Evolutionary conservation across 1,140 invertebrate species (phyloP).

Genomic region (Onthophagus taurus): DNA sequence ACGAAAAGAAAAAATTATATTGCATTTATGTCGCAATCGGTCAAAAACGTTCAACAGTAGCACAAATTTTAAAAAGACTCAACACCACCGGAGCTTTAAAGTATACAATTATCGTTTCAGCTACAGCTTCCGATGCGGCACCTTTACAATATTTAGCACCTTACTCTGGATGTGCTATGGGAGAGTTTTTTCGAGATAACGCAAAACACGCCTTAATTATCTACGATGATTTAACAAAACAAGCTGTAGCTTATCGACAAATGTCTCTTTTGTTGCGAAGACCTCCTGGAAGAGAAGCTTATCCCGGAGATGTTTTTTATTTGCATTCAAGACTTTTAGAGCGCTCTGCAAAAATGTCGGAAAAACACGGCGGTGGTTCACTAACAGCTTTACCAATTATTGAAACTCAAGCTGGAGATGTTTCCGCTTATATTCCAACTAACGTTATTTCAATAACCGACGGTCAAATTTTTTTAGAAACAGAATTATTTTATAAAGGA

Average conservation of each 20-base stretch:
- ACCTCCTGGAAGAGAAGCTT: slow-evolving; percentile 73
- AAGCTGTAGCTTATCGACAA: slow-evolving; percentile 99
- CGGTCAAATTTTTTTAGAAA: slow-evolving; percentile 99
- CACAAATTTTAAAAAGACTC: slow-evolving; percentile 96
- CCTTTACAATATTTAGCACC: slow-evolving; percentile 98
- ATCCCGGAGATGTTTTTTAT: slow-evolving; percentile 99
- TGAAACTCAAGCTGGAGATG: slow-evolving; percentile 98
- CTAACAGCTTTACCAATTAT: slow-evolving; percentile 97
- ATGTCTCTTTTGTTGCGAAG: slow-evolving; percentile 27
- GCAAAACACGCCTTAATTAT: slow-evolving; percentile 99
- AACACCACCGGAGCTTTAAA: slow-evolving; percentile 94
- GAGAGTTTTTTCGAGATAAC: slow-evolving; percentile 99
- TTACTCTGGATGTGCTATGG: slow-evolving; percentile 99
- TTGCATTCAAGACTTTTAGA: slow-evolving; percentile 98
- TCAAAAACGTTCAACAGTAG: slow-evolving; percentile 98
- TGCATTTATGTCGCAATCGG: slow-evolving; percentile 99
- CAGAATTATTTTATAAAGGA: slow-evolving; percentile 99
- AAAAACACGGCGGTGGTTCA: slow-evolving; percentile 91
- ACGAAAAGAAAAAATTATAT: slow-evolving; percentile 99
- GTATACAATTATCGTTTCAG: slow-evolving; percentile 97
- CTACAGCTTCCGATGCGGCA: slow-evolving; percentile 98
- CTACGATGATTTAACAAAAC: slow-evolving; percentile 99
- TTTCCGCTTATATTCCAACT: slow-evolving; percentile 99
- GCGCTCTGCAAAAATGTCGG: slow-evolving; percentile 99
- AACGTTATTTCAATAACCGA: slow-evolving; percentile 99